Base-by-base conservation (phyloP, 2,888 invertebrate genomes). In the Sinohyriopsis cumingii region DNA sequence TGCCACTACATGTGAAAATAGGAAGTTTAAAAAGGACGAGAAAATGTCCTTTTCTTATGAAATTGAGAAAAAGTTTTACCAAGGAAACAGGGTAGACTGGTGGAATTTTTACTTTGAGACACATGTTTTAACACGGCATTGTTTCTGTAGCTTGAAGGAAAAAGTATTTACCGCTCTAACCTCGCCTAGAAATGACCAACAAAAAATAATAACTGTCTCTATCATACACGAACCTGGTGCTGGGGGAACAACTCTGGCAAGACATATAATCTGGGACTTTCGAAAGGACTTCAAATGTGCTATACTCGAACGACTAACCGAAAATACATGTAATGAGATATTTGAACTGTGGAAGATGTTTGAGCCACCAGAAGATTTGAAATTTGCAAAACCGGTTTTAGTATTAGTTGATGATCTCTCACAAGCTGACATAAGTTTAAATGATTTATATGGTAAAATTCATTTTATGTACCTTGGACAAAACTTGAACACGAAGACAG, bases 221-320 rank as follows among this genome's bases (percentile, higher is more conserved):
- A 65, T 73, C 19, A n/a, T 22, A 18, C 64, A 73, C 67, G 65
- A 73, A 55, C 71, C 73, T 1, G 71, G 71, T 20, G 69, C 71
- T 24, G 73, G 73, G 1, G 73, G 59, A 15, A 55, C 71, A 25
- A 73, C 71, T 15, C 28, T 73, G 12, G 68, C 59, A 19, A 55
- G 60, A 4, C 65, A 72, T n/a, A 22, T 72, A 24, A 64, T 72
- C 20, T 72, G 72, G 72, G 66, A 61, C 1, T 67, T 72, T 25
- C 64, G 45, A 7, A 56, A 71, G 25, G 53, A 65, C 7, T 60
- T 56, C 15, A 57, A 68, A 3, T 71, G 71, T 68, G 71, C 67
- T n/a, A 25, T 63, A 18, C 24, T 71, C n/a, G 62, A n/a, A 59
- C 64, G 33, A 15, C 12, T 69, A 1, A 64, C 69, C 9, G 33